Evolutionary conservation across 2,888 invertebrate species (phyloP).

Genomic region (Quadriops clusia): DNA sequence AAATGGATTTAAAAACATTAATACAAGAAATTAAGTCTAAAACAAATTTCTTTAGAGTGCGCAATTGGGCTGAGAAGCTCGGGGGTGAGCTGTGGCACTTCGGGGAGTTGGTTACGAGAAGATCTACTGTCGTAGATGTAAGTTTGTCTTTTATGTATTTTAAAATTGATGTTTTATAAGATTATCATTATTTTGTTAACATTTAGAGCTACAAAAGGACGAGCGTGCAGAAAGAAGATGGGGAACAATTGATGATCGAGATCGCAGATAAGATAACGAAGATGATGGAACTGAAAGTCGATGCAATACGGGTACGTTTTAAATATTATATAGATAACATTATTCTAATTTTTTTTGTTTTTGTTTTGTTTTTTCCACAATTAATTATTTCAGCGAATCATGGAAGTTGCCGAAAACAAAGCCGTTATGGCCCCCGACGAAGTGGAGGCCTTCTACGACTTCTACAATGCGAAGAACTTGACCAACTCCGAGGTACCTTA

Average conservation of each 20-base stretch:
- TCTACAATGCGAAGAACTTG: conserved; percentile 61
- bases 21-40: too few relatives aligned
- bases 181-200: conserved; percentile 3
- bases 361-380: neutral
- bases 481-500: conserved; percentile 35
- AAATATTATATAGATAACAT: too few relatives aligned
- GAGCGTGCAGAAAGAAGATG: conserved; percentile 64
- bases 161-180: conserved; percentile 2
- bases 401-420: conserved; percentile 79
- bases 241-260: conserved; percentile 64
- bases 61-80: conserved; percentile 71
- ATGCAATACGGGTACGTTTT: conserved; percentile 66
- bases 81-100: conserved; percentile 70
- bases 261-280: conserved; percentile 75
- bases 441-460: conserved; percentile 48
- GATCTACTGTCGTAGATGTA: conserved; percentile 67
- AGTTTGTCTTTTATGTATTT: conserved; percentile 31
- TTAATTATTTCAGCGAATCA: conserved; percentile 52
- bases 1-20: too few relatives aligned
- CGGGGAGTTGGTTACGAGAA: conserved; percentile 68
- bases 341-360: neutral
- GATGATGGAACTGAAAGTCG: conserved; percentile 82
- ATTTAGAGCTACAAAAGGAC: conserved; percentile 62
- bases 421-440: conserved; percentile 45
- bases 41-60: conserved; percentile 60